Evolutionary conservation across 2,797 vertebrate genomes (phyloP), one percentile per base, ranked within the genome.

Genomic region (Artibeus jamaicensis): DNA sequence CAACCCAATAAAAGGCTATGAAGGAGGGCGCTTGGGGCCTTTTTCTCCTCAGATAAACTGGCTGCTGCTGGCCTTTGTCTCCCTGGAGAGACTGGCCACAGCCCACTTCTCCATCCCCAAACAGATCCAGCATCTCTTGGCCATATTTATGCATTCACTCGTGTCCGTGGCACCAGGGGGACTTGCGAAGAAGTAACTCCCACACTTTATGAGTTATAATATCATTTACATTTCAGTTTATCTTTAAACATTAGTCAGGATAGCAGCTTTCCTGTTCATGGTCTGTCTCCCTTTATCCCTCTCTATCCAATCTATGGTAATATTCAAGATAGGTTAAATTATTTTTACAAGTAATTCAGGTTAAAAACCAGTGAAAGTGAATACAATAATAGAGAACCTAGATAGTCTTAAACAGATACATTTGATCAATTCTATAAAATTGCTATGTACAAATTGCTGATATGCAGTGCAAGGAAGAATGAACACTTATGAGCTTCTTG

Each of bases 391-490:
- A 90, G 74, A 50, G 57, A 70, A 93, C 67, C 26, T 68, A 68
- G 67, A 50, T 86, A 34, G 5, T 68, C 37, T 89, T 29, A 79
- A 48, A 67, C 55, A 81, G 29, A 37, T 48, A 57, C 12, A 73
- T 95, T 79, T 70, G 50, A 70, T 91, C 91, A 93, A 93, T 96
- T 82, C 42, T 70, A 62, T 81, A 82, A 86, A 86, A 21, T 86
- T 82, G 32, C 42, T 87, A 76, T 83, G 48, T n/a, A 44, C 46
- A 18, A 76, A 53, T 90, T 93, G 48, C 68, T 76, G 59, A 37
- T 55, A 55, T 68, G 29, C 15, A 32, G 5, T 76, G 37, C 91
- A 68, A 90, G 50, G 12, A 71, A 62, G 42, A 91, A 83, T 46
- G 34, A 9, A 71, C 48, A 44, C 83, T 93, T 86, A 86, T 76